Conservation (phyloP, 1,140 invertebrate genomes). For the Heliconius congener region DNA sequence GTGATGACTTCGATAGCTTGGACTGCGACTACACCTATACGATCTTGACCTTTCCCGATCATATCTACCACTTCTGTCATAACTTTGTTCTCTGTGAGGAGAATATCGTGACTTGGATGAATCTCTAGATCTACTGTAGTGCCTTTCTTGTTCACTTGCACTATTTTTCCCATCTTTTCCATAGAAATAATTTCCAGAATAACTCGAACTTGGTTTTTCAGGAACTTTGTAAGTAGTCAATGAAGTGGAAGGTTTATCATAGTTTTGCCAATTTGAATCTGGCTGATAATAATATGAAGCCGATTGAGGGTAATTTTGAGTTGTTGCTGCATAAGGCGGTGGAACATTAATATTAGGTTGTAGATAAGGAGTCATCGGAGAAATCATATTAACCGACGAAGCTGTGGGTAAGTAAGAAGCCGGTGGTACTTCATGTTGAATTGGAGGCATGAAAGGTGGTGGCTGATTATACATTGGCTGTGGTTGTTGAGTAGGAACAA, state of each 20-base stretch:
- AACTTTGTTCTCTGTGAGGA: constrained; percentile 42
- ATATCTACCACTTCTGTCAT: constrained; percentile 41
- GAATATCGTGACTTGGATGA: constrained; percentile 44
- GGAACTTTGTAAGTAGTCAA: not conserved
- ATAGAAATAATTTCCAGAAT: constrained; percentile 16
- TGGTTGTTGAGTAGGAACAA: constrained; percentile 36
- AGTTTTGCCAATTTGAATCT: constrained; percentile 22
- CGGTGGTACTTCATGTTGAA: constrained; percentile 44
- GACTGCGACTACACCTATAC: constrained; percentile 47
- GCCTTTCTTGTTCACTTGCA: constrained; percentile 22
- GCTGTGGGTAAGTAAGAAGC: constrained; percentile 23
- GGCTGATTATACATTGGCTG: constrained; percentile 41
- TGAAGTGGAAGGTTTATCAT: constrained; percentile 15
- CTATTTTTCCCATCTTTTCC: constrained; percentile 20
- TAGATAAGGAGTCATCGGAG: constrained; percentile 26
- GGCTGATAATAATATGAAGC: constrained; percentile 20
- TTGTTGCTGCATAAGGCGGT: constrained; percentile 30
- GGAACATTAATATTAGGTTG: constrained; percentile 33
- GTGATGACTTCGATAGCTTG: constrained; percentile 38
- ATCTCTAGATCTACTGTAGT: constrained; percentile 33
- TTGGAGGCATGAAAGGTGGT: constrained; percentile 32
- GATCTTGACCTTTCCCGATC: constrained; percentile 35
- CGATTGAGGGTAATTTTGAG: constrained; percentile 13
- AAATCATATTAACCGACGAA: constrained; percentile 18
- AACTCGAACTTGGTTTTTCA: constrained; percentile 14